Conservation (phyloP, 2,888 invertebrate genomes). For the Microdon myrmicae region DNA sequence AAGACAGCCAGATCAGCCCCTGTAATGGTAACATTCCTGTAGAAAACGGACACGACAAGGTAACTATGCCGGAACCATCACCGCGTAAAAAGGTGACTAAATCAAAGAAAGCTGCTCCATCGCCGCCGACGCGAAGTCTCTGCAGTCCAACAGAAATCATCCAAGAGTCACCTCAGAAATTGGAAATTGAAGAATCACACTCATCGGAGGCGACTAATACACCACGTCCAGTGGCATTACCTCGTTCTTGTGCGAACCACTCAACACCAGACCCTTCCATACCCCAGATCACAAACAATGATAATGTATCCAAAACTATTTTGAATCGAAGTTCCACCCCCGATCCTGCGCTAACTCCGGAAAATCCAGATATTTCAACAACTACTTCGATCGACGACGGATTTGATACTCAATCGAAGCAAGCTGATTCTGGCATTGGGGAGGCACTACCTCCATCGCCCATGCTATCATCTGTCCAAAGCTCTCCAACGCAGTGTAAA, state of each 20-base stretch:
- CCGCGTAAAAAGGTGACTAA: conserved; percentile 61
- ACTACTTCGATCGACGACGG: conserved; percentile 48
- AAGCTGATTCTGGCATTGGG: conserved; percentile 63
- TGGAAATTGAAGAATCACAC: conserved; percentile 12
- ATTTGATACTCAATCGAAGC: conserved; percentile 61
- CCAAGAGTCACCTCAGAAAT: conserved; percentile 45
- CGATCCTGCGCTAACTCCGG: conserved; percentile 58
- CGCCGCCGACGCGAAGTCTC: conserved; percentile 41
- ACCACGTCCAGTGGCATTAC: conserved; percentile 12
- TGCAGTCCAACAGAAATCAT: conserved; percentile 52
- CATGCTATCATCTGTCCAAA: conserved; percentile 56
- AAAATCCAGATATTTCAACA: conserved; percentile 24
- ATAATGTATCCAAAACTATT: conserved; percentile 62
- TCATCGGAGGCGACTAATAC: conserved; percentile 21
- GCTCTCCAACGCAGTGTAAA: conserved; percentile 54
- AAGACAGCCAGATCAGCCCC: conserved; percentile 41
- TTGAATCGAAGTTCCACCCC: conserved; percentile 63
- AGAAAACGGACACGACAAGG: conserved; percentile 54
- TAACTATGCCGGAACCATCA: conserved; percentile 61
- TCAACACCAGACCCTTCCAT: conserved; percentile 22
- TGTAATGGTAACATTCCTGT: conserved; percentile 56
- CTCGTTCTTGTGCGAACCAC: conserved; percentile 9
- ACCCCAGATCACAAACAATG: conserved; percentile 13
- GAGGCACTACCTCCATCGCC: conserved; percentile 59
- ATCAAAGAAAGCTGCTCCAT: conserved; percentile 38